These are phyloP conservation scores for Agrypnia vestita DNA, from an alignment of 1,140 invertebrate genomes.

Conservation along the genomic window DNA sequence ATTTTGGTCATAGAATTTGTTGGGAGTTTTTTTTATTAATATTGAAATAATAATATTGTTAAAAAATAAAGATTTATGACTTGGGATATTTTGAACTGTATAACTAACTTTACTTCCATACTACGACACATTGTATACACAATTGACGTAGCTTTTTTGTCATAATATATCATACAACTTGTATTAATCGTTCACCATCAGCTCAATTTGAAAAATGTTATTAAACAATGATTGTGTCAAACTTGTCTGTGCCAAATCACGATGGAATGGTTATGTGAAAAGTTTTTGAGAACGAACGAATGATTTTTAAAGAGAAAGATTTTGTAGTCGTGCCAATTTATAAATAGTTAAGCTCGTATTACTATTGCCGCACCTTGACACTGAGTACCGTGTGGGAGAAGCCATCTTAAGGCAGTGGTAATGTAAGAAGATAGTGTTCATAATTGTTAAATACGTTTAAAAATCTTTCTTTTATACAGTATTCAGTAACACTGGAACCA, in stretches of 20 bases:
- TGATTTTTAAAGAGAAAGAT: slow-evolving; percentile 10
- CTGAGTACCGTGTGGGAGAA: slow-evolving; percentile 1
- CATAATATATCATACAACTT: too few species aligned
- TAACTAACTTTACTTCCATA: too few species aligned
- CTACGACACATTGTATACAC: too few species aligned
- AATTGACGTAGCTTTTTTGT: too few species aligned
- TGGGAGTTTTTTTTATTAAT: too few species aligned
- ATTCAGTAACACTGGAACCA: slow-evolving; percentile 5
- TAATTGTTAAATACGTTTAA: slow-evolving; percentile 35
- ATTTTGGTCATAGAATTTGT: too few species aligned
- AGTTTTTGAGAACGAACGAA: slow-evolving; percentile 18
- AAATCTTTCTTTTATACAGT: slow-evolving; percentile 5
- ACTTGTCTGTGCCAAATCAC: slow-evolving; percentile 35
- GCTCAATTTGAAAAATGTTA: too few species aligned
- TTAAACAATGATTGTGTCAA: slow-evolving; percentile 4
- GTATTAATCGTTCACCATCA: too few species aligned
- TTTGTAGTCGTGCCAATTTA: neutral
- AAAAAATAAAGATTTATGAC: too few species aligned
- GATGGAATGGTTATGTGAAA: slow-evolving; percentile 1
- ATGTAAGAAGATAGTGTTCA: slow-evolving; percentile 41
- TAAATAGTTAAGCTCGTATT: neutral
- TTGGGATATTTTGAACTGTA: too few species aligned
- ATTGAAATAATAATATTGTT: too few species aligned
- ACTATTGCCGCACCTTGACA: slow-evolving; percentile 31
- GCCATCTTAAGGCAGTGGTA: slow-evolving; percentile 36